These are phyloP conservation scores for Platichthys flesus DNA, from an alignment of 2,113 vertebrate species.

Conservation along the genomic window DNA sequence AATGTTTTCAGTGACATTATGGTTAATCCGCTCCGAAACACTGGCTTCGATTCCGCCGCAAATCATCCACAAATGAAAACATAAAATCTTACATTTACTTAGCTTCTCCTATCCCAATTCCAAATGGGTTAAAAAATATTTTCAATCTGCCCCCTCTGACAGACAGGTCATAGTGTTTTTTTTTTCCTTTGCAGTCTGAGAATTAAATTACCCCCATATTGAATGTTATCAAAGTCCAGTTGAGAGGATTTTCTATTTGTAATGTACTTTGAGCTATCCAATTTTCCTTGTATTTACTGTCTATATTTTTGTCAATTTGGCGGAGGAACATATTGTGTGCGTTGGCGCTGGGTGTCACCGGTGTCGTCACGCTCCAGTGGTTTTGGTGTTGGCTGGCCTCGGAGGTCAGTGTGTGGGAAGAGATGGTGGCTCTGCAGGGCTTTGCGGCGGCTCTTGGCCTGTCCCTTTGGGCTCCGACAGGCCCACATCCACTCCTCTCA, in stretches of 20 bases:
- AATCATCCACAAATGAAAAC: conserved; percentile 69
- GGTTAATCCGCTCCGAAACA: conserved; percentile 39
- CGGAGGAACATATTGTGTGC: conserved; percentile 75
- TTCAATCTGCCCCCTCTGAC: conserved; percentile 73
- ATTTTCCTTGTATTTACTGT: conserved; percentile 84
- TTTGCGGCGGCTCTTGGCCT: conserved; percentile 72
- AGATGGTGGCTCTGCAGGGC: conserved; percentile 77
- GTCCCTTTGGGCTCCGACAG: conserved; percentile 81
- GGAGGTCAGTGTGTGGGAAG: conserved; percentile 85
- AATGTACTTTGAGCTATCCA: conserved; percentile 82
- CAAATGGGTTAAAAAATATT: conserved; percentile 62
- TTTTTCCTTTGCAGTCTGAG: conserved; percentile 63
- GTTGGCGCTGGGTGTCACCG: conserved; percentile 77
- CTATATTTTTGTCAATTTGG: conserved; percentile 85
- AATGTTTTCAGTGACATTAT: conserved; percentile 58
- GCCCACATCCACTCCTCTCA: conserved; percentile 82
- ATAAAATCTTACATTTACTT: conserved; percentile 64
- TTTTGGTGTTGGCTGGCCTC: conserved; percentile 81
- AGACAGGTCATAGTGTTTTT: conserved; percentile 66
- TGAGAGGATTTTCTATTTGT: conserved; percentile 77
- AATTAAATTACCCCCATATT: conserved; percentile 81
- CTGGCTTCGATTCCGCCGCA: conserved; percentile 14
- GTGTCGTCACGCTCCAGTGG: conserved; percentile 79
- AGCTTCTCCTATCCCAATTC: conserved; percentile 44
- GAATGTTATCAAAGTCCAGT: conserved; percentile 81